Evolutionary conservation across 2,888 invertebrate species (phyloP), one percentile per base, ranked within the genome.

Genomic region (Aquatica leii): DNA sequence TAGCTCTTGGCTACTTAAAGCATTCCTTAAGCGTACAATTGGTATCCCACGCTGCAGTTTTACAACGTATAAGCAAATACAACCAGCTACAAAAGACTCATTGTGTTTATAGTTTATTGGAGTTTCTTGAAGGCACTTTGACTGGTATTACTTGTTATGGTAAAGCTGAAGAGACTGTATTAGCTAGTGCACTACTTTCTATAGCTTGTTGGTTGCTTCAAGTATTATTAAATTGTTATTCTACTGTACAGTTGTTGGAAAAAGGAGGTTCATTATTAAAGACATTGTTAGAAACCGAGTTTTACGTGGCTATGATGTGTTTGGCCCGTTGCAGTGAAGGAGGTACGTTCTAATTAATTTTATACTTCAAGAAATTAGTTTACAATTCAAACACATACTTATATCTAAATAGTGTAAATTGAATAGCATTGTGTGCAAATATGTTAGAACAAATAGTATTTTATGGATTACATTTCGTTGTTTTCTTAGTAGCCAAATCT

Each of bases 11-110:
- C 11, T 98, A 97, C 80, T 84, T 98, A 65, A 93, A 93, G 79
- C 97, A 97, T 83, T 95, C 95, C 1, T 81, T 97, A 56, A 93
- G 94, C 71, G 92, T 95, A 4, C 95, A 96, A 82, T 82, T 97
- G 67, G 94, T 97, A 0, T 95, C 96, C 0, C 94, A 95, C 78
- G 93, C 94, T 4, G 94, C 96, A 2, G 95, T 95, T 0, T 81
- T 97, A 21, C 92, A 92, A 76, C 88, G 94, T 74, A 91, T 97
- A 65, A 90, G 94, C 54, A 93, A 94, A 81, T 96, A 94, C 81
- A 93, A 94, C 71, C 91, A 94, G 52, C 83, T 86, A 60, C 84
- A 84, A 62, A 94, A 95, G 77, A 91, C 93, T 0, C 93, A 95
- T 78, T 97, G 97, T 78, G 88, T 97, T 41, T 85, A 91, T 15